Evolutionary conservation across 2,113 vertebrate genomes (phyloP).

Genomic region (Nycticebus coucang): DNA sequence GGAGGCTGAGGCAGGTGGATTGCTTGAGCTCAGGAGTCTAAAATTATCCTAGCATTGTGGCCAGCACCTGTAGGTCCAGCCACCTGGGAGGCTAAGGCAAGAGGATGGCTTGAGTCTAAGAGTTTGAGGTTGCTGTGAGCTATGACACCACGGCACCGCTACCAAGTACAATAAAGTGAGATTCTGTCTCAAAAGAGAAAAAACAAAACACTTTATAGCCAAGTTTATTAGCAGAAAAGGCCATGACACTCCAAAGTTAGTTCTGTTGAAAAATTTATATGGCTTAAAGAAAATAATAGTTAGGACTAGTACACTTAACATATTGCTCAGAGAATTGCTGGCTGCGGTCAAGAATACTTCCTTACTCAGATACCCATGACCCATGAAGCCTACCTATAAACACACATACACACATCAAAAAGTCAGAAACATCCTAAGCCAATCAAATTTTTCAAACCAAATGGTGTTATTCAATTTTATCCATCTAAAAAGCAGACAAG

Average conservation of each 20-base stretch:
- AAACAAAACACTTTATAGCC: not conserved
- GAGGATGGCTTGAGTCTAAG: too few species aligned
- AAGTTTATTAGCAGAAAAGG: not conserved
- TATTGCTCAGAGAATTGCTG: not conserved
- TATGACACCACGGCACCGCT: too few species aligned
- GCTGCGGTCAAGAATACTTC: not conserved
- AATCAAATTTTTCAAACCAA: slow-evolving; percentile 12
- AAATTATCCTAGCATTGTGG: too few species aligned
- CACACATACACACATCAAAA: not conserved
- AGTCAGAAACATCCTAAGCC: slow-evolving; percentile 19
- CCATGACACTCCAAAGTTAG: not conserved
- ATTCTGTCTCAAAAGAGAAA: too few species aligned
- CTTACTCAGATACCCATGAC: slow-evolving; percentile 2
- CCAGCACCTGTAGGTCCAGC: too few species aligned
- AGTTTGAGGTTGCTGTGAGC: too few species aligned
- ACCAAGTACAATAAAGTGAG: too few species aligned
- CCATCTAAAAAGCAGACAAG: slow-evolving; percentile 40
- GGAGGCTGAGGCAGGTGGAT: too few species aligned
- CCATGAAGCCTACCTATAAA: not conserved
- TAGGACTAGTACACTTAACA: not conserved
- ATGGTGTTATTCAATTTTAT: not conserved
- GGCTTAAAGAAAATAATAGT: not conserved
- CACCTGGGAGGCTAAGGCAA: too few species aligned
- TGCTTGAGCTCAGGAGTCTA: too few species aligned
- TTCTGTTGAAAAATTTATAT: not conserved